These are phyloP conservation scores for Nerophis ophidion DNA, from an alignment of 2,113 vertebrate species.

Conservation along the genomic window DNA sequence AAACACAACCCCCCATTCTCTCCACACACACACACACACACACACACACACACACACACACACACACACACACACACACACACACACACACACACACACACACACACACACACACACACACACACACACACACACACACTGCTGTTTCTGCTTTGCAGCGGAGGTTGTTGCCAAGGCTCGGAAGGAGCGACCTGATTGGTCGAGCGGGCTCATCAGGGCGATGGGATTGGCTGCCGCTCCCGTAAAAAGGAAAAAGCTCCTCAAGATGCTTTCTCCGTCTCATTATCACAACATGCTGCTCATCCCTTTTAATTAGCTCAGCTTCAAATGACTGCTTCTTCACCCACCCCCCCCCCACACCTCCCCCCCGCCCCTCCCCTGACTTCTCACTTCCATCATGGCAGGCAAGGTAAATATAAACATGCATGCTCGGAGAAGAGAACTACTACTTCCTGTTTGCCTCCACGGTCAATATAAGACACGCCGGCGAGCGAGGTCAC, in stretches of 20 bases:
- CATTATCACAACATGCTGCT: conserved; percentile 28
- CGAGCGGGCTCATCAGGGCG: conserved; percentile 60
- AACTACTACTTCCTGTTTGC: too few species aligned
- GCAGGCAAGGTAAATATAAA: conserved; percentile 19
- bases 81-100: too few species aligned
- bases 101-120: too few species aligned
- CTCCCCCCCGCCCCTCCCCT: too few species aligned
- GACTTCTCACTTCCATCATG: conserved; percentile 10
- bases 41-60: conserved; percentile 12
- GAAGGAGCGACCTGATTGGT: conserved; percentile 66
- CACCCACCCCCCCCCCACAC: neutral
- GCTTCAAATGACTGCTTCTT: conserved; percentile 5
- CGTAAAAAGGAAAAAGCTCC: conserved; percentile 44
- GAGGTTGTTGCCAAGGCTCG: conserved; percentile 76
- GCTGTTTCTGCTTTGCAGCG: conserved; percentile 48
- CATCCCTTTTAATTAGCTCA: conserved; percentile 43
- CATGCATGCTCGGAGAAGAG: too few species aligned
- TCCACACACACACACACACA: conserved; percentile 12
- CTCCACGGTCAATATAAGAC: too few species aligned
- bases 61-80: too few species aligned
- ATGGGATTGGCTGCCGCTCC: conserved; percentile 59
- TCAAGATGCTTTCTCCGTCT: conserved; percentile 46
- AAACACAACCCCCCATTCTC: neutral
- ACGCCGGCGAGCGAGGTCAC: too few species aligned
- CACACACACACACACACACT: too few species aligned